phyloP scores from a whole-genome alignment of 1,140 invertebrate genomes.

The silkworm (Bombyx mori) region DNA sequence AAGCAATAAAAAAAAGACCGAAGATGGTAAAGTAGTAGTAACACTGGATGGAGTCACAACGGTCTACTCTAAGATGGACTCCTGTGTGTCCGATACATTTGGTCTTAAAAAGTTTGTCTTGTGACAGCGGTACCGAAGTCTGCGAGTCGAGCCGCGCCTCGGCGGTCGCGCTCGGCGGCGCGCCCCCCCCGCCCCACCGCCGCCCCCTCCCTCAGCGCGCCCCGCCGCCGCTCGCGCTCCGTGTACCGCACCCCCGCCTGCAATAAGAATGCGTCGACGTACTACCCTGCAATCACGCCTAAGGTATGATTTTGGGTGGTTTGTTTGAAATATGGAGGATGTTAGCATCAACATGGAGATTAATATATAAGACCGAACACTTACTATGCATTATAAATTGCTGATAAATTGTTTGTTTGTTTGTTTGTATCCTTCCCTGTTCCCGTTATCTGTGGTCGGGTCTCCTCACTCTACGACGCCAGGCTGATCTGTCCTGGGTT shows the following conservation, averaged over 20 bases:
- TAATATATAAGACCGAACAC: too few species aligned
- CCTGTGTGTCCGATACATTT: too few species aligned
- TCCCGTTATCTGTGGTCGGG: too few species aligned
- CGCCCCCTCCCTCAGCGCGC: constrained; percentile 13
- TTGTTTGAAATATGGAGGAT: not conserved
- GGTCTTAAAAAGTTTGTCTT: not conserved
- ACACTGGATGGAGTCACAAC: too few species aligned
- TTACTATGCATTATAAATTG: too few species aligned
- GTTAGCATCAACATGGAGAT: not conserved
- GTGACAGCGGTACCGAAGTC: constrained; percentile 22
- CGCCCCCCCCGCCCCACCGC: constrained; percentile 16
- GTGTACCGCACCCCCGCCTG: constrained; percentile 51
- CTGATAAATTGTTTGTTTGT: too few species aligned
- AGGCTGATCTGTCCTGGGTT: too few species aligned
- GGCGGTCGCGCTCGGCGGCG: constrained; percentile 46
- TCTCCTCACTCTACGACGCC: too few species aligned
- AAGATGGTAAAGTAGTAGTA: too few species aligned
- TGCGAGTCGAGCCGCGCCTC: constrained; percentile 10
- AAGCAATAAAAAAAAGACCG: too few species aligned
- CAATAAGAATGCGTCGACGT: constrained; percentile 35
- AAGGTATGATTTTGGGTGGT: constrained; percentile 29
- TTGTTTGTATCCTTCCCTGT: too few species aligned
- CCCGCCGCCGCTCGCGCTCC: constrained; percentile 37
- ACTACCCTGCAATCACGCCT: constrained; percentile 58
- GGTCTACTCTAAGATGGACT: too few species aligned